A percentile compares a stretch with the other conserved stretches of the same genome.
phyloP scores from a whole-genome alignment of 2,113 vertebrate species.

The Gadus chalcogrammus region DNA sequence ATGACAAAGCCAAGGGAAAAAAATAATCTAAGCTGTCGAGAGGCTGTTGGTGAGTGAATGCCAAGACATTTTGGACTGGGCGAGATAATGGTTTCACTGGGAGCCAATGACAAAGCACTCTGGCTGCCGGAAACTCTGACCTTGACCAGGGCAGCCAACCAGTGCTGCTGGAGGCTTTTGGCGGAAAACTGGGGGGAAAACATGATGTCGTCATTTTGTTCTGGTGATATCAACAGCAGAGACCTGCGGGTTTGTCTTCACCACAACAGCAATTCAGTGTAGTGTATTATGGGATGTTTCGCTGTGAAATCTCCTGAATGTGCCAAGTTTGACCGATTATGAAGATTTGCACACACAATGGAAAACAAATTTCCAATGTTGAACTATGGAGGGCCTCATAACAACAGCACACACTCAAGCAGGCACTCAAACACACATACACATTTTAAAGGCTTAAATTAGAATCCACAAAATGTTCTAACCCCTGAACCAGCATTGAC shows the following conservation, averaged over 20 bases:
- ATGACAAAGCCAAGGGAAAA: too few relatives aligned
- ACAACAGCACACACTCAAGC: slow-evolving; percentile 5
- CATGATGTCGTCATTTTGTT: slow-evolving; percentile 32
- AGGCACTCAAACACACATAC: neutral
- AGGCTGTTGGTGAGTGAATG: slow-evolving; percentile 10
- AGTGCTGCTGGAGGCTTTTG: slow-evolving; percentile 23
- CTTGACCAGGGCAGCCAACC: slow-evolving; percentile 47
- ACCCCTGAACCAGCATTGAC: too few relatives aligned
- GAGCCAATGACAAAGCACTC: slow-evolving; percentile 43
- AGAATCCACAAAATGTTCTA: too few relatives aligned
- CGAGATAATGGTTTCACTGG: slow-evolving; percentile 38
- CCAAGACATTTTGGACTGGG: slow-evolving; percentile 42
- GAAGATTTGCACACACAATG: slow-evolving; percentile 42
- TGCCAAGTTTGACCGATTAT: slow-evolving; percentile 42
- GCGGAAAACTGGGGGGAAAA: slow-evolving; percentile 44
- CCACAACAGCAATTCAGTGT: slow-evolving; percentile 35
- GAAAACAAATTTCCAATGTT: slow-evolving; percentile 32
- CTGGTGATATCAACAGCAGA: slow-evolving; percentile 33
- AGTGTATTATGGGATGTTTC: slow-evolving; percentile 37
- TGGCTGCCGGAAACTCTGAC: slow-evolving; percentile 33
- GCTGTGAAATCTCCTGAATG: slow-evolving; percentile 28
- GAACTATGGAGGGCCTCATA: slow-evolving; percentile 29
- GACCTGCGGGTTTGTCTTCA: slow-evolving; percentile 33
- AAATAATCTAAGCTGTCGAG: slow-evolving; percentile 9
- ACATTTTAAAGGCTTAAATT: too few relatives aligned